Evolutionary conservation across 2,113 vertebrate genomes (phyloP).

Genomic region (Pitta sordida): DNA sequence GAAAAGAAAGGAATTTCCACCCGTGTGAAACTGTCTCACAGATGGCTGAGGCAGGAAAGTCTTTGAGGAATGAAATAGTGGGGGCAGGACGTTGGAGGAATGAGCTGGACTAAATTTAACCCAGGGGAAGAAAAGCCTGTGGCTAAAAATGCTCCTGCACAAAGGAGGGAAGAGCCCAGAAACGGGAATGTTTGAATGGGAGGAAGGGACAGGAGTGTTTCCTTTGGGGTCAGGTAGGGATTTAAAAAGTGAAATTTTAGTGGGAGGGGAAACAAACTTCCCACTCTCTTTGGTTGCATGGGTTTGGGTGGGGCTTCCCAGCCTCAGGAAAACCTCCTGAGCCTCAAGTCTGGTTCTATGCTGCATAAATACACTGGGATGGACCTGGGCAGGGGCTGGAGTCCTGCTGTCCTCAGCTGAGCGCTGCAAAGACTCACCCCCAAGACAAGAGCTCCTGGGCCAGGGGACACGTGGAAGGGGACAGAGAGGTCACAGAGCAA

Average conservation of each 20-base stretch:
- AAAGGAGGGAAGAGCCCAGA: constrained; percentile 24
- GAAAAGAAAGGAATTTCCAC: not conserved
- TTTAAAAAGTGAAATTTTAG: not conserved
- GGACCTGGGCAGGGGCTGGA: not conserved
- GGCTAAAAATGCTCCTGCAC: not conserved
- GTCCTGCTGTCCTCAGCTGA: not conserved
- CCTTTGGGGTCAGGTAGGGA: not conserved
- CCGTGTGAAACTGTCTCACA: not conserved
- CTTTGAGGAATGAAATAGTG: not conserved
- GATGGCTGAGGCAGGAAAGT: not conserved
- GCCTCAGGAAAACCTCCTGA: not conserved
- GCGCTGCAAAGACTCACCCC: not conserved
- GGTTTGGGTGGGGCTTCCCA: not conserved
- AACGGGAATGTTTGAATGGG: not conserved
- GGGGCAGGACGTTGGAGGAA: not conserved
- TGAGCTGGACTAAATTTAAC: constrained; percentile 19
- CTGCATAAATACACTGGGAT: not conserved
- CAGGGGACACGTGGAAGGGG: rapidly evolving
- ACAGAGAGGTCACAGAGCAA: not conserved
- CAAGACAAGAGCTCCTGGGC: not conserved
- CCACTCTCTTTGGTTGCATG: not conserved
- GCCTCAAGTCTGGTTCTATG: not conserved
- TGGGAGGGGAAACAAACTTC: not conserved
- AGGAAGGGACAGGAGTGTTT: constrained; percentile 3
- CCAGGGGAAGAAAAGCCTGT: not conserved